Evolutionary conservation across 92 coral and sea anemone species (phyloP).

Genomic region (Epizoanthus rinbou): DNA sequence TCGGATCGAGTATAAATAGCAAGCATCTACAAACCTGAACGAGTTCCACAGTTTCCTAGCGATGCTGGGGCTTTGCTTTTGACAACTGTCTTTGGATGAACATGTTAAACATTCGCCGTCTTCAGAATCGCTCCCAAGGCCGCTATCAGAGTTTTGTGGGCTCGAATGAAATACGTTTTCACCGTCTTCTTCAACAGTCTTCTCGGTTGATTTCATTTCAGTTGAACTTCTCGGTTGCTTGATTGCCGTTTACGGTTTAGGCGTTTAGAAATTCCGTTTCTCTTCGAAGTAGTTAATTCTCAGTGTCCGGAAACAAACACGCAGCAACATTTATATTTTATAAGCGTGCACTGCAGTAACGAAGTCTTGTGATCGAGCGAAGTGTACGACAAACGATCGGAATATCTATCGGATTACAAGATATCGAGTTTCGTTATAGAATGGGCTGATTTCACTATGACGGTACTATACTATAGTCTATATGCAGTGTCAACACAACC

Average conservation of each 20-base stretch:
- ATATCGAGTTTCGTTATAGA: too few relatives aligned
- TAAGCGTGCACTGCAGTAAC: neutral
- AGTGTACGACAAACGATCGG: neutral
- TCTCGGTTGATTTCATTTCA: neutral
- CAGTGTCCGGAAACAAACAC: neutral
- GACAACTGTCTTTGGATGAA: constrained; percentile 1
- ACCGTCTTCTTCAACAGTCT: neutral
- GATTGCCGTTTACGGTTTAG: too few relatives aligned
- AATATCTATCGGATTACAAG: neutral
- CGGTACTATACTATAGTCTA: too few relatives aligned
- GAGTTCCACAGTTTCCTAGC: constrained; percentile 35
- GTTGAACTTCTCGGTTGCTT: too few relatives aligned
- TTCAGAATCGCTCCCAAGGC: constrained; percentile 36
- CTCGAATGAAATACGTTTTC: neutral
- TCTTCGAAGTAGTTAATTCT: too few relatives aligned
- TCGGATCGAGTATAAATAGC: too few relatives aligned
- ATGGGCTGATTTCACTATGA: too few relatives aligned
- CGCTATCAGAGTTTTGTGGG: constrained; percentile 10
- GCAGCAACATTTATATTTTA: neutral
- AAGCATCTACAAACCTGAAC: constrained; percentile 23
- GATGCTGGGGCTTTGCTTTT: constrained; percentile 19
- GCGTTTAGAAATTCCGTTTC: too few relatives aligned
- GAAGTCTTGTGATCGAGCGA: neutral
- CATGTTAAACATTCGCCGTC: neutral
- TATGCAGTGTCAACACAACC: too few relatives aligned